These are phyloP conservation scores for Strigops habroptila DNA, from an alignment of 2,113 vertebrate species.

Conservation along the genomic window DNA sequence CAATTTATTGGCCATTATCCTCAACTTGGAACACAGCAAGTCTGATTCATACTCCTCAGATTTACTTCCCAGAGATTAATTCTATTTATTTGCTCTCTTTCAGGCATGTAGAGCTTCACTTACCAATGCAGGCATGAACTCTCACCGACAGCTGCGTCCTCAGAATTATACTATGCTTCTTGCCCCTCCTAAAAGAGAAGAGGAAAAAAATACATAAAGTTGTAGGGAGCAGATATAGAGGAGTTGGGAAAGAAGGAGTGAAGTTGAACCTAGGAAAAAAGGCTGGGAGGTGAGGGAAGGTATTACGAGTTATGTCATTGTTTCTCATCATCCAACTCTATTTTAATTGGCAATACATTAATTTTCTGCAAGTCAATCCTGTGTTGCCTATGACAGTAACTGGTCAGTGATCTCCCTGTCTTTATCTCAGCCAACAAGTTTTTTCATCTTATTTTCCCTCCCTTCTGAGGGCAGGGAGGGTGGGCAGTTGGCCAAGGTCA, in stretches of 20 bases:
- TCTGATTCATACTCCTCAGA: neutral
- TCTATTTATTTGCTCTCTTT: neutral
- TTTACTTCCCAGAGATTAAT: neutral
- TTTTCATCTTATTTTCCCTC: neutral
- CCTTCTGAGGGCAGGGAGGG: neutral
- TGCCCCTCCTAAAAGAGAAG: slow-evolving; percentile 78
- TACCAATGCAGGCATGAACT: slow-evolving; percentile 95
- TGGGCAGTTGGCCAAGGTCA: neutral
- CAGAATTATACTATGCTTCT: slow-evolving; percentile 92
- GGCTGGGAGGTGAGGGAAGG: rapidly evolving
- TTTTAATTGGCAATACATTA: neutral
- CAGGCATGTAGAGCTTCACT: slow-evolving; percentile 59
- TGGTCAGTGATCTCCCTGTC: neutral
- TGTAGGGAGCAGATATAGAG: neutral
- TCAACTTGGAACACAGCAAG: neutral
- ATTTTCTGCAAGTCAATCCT: neutral
- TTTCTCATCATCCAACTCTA: neutral
- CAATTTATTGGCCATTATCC: neutral
- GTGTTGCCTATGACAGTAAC: neutral
- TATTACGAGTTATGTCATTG: neutral
- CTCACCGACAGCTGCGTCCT: slow-evolving; percentile 92
- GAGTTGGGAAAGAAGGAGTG: neutral
- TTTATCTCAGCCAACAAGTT: neutral
- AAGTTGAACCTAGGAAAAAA: neutral
- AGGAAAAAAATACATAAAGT: neutral